A percentile compares a stretch with the other conserved stretches of the same genome.
These are phyloP conservation scores for Garrulus glandarius DNA, from an alignment of 2,797 vertebrate species.

Conservation along the genomic window DNA sequence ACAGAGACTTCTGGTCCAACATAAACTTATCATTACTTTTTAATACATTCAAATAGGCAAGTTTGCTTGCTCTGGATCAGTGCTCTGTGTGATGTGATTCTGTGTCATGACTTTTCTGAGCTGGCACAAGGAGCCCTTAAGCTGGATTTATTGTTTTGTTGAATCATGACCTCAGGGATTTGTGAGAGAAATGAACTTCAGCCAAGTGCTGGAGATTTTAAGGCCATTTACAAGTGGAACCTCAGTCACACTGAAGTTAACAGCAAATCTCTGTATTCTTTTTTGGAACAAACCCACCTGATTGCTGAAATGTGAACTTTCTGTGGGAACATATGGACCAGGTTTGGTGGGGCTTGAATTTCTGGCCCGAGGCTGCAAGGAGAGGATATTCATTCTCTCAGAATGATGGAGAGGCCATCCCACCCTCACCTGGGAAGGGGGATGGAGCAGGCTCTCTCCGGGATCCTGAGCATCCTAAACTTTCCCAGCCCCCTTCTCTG, in stretches of 20 bases:
- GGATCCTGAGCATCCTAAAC: neutral
- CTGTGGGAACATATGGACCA: neutral
- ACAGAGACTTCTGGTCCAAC: neutral
- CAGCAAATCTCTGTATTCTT: neutral
- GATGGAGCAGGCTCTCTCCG: neutral
- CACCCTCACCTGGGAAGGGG: neutral
- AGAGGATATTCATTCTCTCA: neutral
- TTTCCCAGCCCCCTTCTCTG: neutral
- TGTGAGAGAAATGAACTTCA: constrained; percentile 19
- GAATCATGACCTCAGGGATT: constrained; percentile 34
- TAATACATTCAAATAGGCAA: neutral
- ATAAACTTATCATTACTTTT: neutral
- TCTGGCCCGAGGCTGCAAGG: neutral
- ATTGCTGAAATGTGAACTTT: neutral
- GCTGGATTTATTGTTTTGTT: constrained; percentile 44
- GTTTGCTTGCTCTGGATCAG: neutral
- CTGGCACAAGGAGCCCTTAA: constrained; percentile 3
- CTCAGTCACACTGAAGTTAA: neutral
- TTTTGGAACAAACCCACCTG: neutral
- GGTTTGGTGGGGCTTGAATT: neutral
- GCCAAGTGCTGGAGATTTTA: neutral
- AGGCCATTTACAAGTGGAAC: neutral
- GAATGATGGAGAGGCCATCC: neutral
- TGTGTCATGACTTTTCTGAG: constrained; percentile 21
- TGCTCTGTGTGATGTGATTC: neutral